Base-by-base conservation (phyloP, 37 sponge, comb jelly and placozoan genomes). In the Dysidea cf. avara region DNA sequence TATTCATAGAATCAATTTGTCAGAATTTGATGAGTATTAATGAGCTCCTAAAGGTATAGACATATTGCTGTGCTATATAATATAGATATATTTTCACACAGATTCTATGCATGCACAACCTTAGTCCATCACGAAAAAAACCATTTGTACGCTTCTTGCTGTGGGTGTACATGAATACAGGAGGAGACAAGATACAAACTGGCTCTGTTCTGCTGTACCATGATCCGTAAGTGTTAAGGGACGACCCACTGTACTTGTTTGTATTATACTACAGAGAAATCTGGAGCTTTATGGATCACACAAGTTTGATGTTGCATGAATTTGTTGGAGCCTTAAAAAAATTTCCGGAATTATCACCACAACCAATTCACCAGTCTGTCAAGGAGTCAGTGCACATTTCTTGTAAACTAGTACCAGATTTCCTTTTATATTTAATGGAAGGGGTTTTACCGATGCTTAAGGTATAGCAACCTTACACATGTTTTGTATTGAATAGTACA, bases 1-100 rank as follows among this genome's bases (percentile, higher is more conserved):
- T 70, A 26, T 86, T 86, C 70, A 86, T 86, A 26, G 92, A 86
- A 54, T 79, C 80, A 18, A 81, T 91, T 37, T 91, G 92, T 55
- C 90, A 90, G 78, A 90, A 74, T 29, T 72, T 85, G 46, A 80
- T 85, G 37, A 33, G 57, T 11, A 18, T 80, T 72, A 60, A 70
- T 14, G 86, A 85, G 14, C 73, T 85, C 16, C 46, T 43, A 43
- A 5, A 43, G 46, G 46, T 43, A 12, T 5, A 12, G 46, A 43
- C 9, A 12, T 12, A 43, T 43, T 12, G 46, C 46, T 43, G 9
- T 9, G 46, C 9, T 12, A 9, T 43, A 43, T 5, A 9, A 43
- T 43, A 43, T 43, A 12, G 46, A 43, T 9, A 9, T 43, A 43
- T 43, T 5, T 43, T 12, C 46, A 12, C 9, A 43, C 9, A 43